A percentile compares a stretch with the other conserved stretches of the same genome.
phyloP scores from a whole-genome alignment of 1,140 invertebrate species.

The Dendrolimus punctatus region DNA sequence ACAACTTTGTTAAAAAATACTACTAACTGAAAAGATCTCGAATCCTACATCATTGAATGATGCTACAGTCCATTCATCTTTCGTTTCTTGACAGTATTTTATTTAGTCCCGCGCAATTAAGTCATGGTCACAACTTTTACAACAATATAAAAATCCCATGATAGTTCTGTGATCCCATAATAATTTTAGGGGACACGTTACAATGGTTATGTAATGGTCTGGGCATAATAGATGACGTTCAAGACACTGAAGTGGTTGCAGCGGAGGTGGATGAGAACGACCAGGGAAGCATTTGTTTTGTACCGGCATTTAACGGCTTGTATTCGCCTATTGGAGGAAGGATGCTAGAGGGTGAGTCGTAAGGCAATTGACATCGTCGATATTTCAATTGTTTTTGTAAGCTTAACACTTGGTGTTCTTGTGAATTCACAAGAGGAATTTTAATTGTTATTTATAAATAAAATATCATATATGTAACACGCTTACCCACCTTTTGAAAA shows the following conservation, averaged over 20 bases:
- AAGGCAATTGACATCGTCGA: neutral
- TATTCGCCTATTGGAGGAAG: conserved; percentile 96
- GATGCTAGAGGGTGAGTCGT: conserved; percentile 86
- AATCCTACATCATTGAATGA: too few relatives aligned
- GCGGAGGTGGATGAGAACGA: conserved; percentile 43
- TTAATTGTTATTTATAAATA: neutral
- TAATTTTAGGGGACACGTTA: conserved; percentile 79
- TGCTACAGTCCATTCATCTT: too few relatives aligned
- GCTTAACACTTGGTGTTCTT: too few relatives aligned
- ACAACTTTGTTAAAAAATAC: too few relatives aligned
- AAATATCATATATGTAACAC: neutral
- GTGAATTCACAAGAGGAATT: neutral
- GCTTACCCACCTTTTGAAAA: neutral
- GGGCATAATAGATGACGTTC: conserved; percentile 76
- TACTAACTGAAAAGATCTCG: too few relatives aligned
- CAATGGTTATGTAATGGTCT: conserved; percentile 90
- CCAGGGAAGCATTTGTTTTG: conserved; percentile 88
- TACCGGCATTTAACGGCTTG: conserved; percentile 94
- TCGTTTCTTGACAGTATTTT: too few relatives aligned
- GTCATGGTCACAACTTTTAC: too few relatives aligned
- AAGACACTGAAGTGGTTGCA: conserved; percentile 43
- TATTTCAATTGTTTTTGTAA: too few relatives aligned
- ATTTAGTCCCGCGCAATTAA: too few relatives aligned
- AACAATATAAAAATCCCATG: too few relatives aligned
- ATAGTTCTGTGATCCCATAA: too few relatives aligned